A percentile compares a stretch with the other conserved stretches of the same genome.
These are phyloP conservation scores for Crotalus helleri DNA, from an alignment of 2,113 vertebrate species.

Conservation along the genomic window DNA sequence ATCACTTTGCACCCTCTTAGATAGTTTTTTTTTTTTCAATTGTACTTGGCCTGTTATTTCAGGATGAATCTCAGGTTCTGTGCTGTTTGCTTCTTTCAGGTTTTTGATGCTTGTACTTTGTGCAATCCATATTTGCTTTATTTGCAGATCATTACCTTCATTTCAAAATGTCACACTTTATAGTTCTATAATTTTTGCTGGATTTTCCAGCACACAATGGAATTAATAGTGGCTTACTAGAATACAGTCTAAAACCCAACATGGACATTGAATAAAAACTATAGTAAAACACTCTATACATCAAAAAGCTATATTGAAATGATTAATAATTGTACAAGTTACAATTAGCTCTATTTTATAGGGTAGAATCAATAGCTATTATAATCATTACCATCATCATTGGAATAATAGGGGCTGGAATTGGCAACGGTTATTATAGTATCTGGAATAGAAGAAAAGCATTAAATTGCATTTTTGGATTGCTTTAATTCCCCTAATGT, in stretches of 20 bases:
- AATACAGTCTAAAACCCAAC: background rate
- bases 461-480: background rate
- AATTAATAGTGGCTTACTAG: background rate
- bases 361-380: background rate
- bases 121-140: background rate
- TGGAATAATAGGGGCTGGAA: background rate
- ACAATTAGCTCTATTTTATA: background rate
- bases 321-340: background rate
- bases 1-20: background rate
- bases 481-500: background rate
- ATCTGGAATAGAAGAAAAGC: background rate
- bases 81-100: slow-evolving; percentile 2
- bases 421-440: background rate
- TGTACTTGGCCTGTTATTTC: slow-evolving; percentile 28
- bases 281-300: background rate
- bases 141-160: slow-evolving; percentile 12
- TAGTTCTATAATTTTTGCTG: background rate
- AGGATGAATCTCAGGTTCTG: slow-evolving; percentile 16
- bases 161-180: slow-evolving; percentile 30
- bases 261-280: background rate
- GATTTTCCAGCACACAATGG: slow-evolving; percentile 7
- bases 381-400: background rate
- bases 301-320: background rate
- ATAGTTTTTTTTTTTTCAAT: slow-evolving; percentile 48
- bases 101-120: slow-evolving; percentile 17